Conservation (phyloP, 2,888 invertebrate species). For the Xylota segnis region DNA sequence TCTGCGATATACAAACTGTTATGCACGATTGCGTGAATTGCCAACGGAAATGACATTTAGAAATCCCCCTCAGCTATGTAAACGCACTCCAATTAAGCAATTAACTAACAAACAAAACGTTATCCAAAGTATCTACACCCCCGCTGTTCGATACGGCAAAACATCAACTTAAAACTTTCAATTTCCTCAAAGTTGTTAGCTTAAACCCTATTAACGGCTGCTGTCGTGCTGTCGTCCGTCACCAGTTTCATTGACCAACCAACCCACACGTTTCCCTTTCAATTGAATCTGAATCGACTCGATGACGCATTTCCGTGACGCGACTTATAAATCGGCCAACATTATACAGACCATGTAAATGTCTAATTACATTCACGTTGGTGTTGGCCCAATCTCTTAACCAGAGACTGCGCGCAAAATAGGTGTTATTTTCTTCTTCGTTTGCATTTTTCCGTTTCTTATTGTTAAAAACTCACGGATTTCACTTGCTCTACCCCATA, state of each 20-base stretch:
- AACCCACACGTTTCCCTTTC: slow-evolving; percentile 70
- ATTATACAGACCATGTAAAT: slow-evolving; percentile 53
- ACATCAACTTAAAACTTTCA: slow-evolving; percentile 43
- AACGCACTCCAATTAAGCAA: slow-evolving; percentile 71
- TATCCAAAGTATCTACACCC: slow-evolving; percentile 50
- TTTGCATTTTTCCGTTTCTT: not conserved
- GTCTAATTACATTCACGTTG: slow-evolving; percentile 71
- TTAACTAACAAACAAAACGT: slow-evolving; percentile 53
- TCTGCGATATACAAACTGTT: slow-evolving; percentile 5
- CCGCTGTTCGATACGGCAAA: slow-evolving; percentile 11
- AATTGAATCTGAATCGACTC: slow-evolving; percentile 51
- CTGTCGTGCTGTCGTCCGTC: slow-evolving; percentile 12
- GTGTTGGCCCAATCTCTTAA: slow-evolving; percentile 22
- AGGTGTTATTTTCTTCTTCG: slow-evolving; percentile 36
- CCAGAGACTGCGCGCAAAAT: not conserved
- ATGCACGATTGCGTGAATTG: slow-evolving; percentile 53
- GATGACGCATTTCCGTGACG: slow-evolving; percentile 76
- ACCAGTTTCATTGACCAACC: slow-evolving; percentile 45
- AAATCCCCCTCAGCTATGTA: slow-evolving; percentile 4
- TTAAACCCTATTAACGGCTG: not conserved
- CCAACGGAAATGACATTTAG: slow-evolving; percentile 67
- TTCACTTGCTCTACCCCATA: slow-evolving; percentile 51
- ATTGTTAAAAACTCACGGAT: slow-evolving; percentile 44
- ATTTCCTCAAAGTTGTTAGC: slow-evolving; percentile 60
- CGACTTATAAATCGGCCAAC: slow-evolving; percentile 70